Conservation (phyloP, 1,140 invertebrate species). For the Drosophila auraria region DNA sequence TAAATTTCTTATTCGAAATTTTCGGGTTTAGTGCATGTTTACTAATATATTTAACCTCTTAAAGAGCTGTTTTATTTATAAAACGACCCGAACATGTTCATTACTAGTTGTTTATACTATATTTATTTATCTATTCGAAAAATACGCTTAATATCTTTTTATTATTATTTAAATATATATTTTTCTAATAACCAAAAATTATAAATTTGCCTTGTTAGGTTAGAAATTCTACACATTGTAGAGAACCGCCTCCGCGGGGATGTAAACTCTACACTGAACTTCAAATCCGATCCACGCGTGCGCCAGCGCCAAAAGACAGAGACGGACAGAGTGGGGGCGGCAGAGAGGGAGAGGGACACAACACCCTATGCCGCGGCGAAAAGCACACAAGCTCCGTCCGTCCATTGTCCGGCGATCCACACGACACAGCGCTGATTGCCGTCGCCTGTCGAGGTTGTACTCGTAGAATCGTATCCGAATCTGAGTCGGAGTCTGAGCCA, state of each 20-base stretch:
- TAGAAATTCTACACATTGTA: neutral
- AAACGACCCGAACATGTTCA: too few species aligned
- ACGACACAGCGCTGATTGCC: slow-evolving; percentile 32
- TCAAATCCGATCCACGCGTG: slow-evolving; percentile 20
- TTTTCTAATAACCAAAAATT: too few species aligned
- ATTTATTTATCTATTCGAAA: too few species aligned
- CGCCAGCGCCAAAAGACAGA: slow-evolving; percentile 5
- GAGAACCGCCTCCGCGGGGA: neutral
- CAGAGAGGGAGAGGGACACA: slow-evolving; percentile 19
- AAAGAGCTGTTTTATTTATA: too few species aligned
- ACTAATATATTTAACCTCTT: too few species aligned
- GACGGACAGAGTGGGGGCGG: neutral
- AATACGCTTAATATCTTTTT: too few species aligned
- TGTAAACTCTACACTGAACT: slow-evolving; percentile 15
- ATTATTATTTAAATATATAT: too few species aligned
- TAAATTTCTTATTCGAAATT: too few species aligned
- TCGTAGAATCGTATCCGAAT: slow-evolving; percentile 3
- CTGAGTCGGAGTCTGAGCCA: slow-evolving; percentile 16
- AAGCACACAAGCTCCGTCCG: slow-evolving; percentile 65
- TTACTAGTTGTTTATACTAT: too few species aligned
- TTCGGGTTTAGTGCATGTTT: too few species aligned
- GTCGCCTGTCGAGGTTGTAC: slow-evolving; percentile 28
- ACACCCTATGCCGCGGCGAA: slow-evolving; percentile 55
- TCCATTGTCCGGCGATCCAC: slow-evolving; percentile 38
- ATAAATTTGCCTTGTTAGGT: too few species aligned